Base-by-base conservation (phyloP, 2,113 vertebrate species). In the Actinemys pallida region DNA sequence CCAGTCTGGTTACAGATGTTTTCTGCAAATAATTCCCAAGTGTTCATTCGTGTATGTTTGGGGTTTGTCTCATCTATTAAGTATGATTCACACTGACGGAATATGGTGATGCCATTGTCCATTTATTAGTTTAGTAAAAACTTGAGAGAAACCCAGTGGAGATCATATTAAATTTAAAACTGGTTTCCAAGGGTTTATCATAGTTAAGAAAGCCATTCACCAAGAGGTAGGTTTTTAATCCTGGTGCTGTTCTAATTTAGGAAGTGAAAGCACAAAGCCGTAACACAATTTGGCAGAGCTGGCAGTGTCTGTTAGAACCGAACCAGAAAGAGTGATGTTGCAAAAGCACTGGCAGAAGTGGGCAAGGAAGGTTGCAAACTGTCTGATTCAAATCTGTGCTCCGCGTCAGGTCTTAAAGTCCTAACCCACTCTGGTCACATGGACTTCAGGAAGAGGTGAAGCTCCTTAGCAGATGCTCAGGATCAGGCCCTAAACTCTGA, bases 261-360 rank as follows among this genome's bases (percentile, higher is more conserved):
- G 24, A 29, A 84, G 19, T 45, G 24, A 76, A 76, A 89, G 35
- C 42, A 56, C 19, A 88, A 86, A 88, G 29, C 78, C 42, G 5
- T 86, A 27, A 76, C 2, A 12, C n/a, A 16, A 56, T 45, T 47
- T 88, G 29, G 0, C 1, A 35, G 20, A 65, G 47, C 69, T 86
- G 56, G 53, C 47, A 39, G 8, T 76, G 72, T 42, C 72, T 76
- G 72, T n/a, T 69, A n/a, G 47, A 49, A 49, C 47, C 47, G 8
- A 98, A 86, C 83, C 25, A 10, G 79, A 85, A 54, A n/a, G 57
- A 20, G n/a, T 78, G 39, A 39, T 42, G 39, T 29, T 50, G 39
- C 62, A 42, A 22, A 31, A 75, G 27, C 35, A 52, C 22, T 80
- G 65, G 6, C 12, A 52, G 80, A 90, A 85, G 1, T 8, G 24